Base-by-base conservation (phyloP, 1,140 invertebrate species). In the Euwallacea fornicatus region DNA sequence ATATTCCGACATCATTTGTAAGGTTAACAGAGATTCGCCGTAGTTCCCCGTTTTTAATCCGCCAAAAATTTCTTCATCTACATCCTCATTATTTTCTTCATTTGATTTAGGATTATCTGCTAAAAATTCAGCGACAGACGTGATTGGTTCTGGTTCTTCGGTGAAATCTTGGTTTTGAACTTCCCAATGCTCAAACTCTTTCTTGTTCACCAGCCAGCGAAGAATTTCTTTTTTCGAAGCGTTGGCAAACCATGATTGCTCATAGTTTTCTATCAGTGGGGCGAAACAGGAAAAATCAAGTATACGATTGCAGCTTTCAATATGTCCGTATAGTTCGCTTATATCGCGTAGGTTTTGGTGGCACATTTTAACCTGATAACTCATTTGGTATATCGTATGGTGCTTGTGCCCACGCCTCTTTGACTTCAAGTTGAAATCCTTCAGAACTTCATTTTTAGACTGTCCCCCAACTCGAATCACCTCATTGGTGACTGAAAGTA, bases 381-480 rank as follows among this genome's bases (percentile, higher is more conserved):
- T 58, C 13, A 3, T 61, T 60, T 21, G 75, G 21, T 16, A 16
- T 60, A 6, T 74, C 54, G 54, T 69, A 72, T 13, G 72, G 68
- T 10, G 42, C 21, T 58, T 42, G 16, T 43, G 46, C 9, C 6
- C 46, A 50, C 46, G 9, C 46, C 43, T 71, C 13, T 43, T 71
- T 10, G 66, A 65, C 2, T 13, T 50, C 42, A 86, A 73, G 76
- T 84, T 87, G 77, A 82, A 87, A 6, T 79, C 9, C 59, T 85
- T 77, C 59, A 90, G 77, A 4, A 73, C 77, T 79, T 87, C 82
- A 76, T 84, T 88, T 76, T 87, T 87, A 1, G 88, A 89, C 80
- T 90, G 87, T 6, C 87, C 87, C 6, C 94, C 93, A 72, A 95
- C 85, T 41, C 93, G 84, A 10, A 92, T 83, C 63, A 95, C 83